These are phyloP conservation scores for Hyposmocoma kahamanoa DNA, from an alignment of 1,140 invertebrate genomes.

Conservation along the genomic window DNA sequence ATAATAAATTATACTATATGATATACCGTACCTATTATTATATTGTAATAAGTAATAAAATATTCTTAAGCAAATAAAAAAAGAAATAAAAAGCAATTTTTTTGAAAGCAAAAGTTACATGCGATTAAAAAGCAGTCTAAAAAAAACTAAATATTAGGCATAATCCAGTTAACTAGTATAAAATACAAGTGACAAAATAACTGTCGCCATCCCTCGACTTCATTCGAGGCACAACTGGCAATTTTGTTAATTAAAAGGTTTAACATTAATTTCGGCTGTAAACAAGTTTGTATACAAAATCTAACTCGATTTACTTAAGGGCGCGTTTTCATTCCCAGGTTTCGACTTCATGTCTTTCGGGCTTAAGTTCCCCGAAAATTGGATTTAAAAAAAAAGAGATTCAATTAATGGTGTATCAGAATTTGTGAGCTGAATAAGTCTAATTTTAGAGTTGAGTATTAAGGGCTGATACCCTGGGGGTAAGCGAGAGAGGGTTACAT, in stretches of 20 bases:
- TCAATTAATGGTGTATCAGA: too few species aligned
- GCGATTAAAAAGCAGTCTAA: background rate
- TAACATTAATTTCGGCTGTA: conserved; percentile 1
- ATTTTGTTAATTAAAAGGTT: conserved; percentile 3
- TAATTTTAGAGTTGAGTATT: too few species aligned
- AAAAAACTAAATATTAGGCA: background rate
- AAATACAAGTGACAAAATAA: too few species aligned
- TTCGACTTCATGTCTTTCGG: too few species aligned
- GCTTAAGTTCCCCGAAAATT: too few species aligned
- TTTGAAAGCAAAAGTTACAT: background rate
- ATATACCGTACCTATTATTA: too few species aligned
- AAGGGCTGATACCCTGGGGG: too few species aligned
- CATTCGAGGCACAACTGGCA: background rate
- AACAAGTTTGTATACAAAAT: conserved; percentile 1
- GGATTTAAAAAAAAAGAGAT: too few species aligned
- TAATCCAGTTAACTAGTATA: too few species aligned
- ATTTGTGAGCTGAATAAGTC: too few species aligned
- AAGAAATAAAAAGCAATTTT: background rate
- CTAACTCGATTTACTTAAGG: conserved; percentile 1
- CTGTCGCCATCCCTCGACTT: background rate
- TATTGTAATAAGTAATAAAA: background rate
- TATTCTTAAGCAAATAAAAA: background rate
- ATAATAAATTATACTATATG: too few species aligned
- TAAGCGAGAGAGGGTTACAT: too few species aligned
- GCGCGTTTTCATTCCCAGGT: background rate